phyloP scores from a whole-genome alignment of 2,113 vertebrate species.

The Limanda limanda region DNA sequence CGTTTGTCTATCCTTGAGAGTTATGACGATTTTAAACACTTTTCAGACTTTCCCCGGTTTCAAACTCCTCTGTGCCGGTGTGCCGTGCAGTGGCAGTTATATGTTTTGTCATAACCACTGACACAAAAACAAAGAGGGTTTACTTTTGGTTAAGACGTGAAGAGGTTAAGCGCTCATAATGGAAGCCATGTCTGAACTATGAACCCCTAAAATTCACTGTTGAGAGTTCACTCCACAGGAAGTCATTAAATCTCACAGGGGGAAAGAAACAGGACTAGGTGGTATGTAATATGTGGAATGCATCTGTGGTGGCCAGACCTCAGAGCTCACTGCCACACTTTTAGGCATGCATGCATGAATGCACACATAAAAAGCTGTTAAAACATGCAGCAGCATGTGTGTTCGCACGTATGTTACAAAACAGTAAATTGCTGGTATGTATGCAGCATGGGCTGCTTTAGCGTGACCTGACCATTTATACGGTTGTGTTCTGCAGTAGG shows the following conservation, averaged over 20 bases:
- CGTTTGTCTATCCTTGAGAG: conserved; percentile 25
- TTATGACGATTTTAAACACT: conserved; percentile 10
- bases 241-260: conserved; percentile 54
- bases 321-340: conserved; percentile 11
- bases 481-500: neutral
- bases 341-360: conserved; percentile 28
- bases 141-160: neutral
- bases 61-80: conserved; percentile 9
- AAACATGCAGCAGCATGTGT: conserved; percentile 35
- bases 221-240: conserved; percentile 29
- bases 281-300: conserved; percentile 53
- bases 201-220: conserved; percentile 22
- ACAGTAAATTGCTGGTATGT: neutral
- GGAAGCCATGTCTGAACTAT: conserved; percentile 33
- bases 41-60: conserved; percentile 9
- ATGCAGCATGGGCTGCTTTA: neutral
- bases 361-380: conserved; percentile 35
- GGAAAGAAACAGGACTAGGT: conserved; percentile 22
- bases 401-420: conserved; percentile 1
- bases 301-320: conserved; percentile 36
- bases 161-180: neutral
- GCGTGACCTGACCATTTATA: neutral
- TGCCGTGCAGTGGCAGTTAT: neutral
- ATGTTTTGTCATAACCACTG: neutral
- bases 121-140: neutral